Percentiles rank a stretch among this genome's conserved stretches.
These are phyloP conservation scores for Olivierus martensii DNA, from an alignment of 1,140 invertebrate species.

Conservation along the genomic window DNA sequence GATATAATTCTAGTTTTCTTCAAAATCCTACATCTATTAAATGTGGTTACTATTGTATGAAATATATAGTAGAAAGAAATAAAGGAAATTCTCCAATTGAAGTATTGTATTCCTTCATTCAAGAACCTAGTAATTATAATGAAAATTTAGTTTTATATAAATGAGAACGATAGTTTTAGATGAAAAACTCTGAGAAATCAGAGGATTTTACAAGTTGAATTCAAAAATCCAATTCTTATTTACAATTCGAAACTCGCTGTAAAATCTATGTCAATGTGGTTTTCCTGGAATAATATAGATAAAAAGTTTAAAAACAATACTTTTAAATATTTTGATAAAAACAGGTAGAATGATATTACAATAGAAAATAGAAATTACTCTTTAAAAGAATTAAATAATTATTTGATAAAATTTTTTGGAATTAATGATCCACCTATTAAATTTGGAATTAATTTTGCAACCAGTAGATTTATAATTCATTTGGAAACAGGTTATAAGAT, in stretches of 20 bases:
- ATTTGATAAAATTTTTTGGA: neutral
- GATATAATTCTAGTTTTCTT: too few species aligned
- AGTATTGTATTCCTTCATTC: neutral
- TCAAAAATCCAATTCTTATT: neutral
- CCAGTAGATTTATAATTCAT: neutral
- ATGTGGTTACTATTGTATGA: conserved; percentile 5
- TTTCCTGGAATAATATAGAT: conserved; percentile 1
- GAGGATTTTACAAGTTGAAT: conserved; percentile 4
- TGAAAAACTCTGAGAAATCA: neutral
- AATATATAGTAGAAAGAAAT: conserved; percentile 7
- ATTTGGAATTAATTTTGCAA: conserved; percentile 1
- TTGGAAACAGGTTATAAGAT: conserved; percentile 1
- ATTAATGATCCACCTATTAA: neutral
- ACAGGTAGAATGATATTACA: too few species aligned
- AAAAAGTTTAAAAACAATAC: neutral
- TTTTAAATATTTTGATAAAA: neutral
- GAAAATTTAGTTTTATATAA: neutral
- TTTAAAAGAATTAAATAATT: neutral
- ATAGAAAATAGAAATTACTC: too few species aligned
- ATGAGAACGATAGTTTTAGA: neutral
- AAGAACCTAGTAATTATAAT: conserved; percentile 1
- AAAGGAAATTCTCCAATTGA: neutral
- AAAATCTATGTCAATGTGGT: neutral
- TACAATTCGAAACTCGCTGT: neutral
- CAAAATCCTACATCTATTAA: too few species aligned